Evolutionary conservation across 2,113 vertebrate genomes (phyloP).

Genomic region (Dissostichus mawsoni): DNA sequence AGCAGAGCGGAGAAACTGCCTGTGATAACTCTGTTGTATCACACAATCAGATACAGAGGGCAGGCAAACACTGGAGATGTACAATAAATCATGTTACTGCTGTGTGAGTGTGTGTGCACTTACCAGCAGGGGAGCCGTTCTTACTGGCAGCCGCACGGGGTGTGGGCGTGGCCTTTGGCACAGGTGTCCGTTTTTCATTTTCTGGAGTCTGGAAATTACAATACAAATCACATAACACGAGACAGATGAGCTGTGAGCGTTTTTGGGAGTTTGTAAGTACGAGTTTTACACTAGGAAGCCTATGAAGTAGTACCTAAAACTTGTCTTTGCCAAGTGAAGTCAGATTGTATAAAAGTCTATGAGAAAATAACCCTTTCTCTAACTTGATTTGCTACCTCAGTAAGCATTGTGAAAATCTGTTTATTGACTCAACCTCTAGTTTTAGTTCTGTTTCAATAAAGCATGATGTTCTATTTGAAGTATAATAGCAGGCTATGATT

Average conservation of each 20-base stretch:
- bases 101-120: conserved; percentile 28
- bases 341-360: too few species aligned
- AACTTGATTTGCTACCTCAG: too few species aligned
- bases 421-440: too few species aligned
- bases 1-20: neutral
- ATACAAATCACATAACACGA: neutral
- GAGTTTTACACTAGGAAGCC: too few species aligned
- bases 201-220: conserved; percentile 73
- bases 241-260: neutral
- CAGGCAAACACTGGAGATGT: neutral
- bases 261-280: neutral
- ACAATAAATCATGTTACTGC: neutral
- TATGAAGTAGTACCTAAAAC: too few species aligned
- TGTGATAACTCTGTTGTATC: neutral
- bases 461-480: too few species aligned
- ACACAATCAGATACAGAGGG: conserved; percentile 10
- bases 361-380: too few species aligned
- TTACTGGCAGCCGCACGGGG: conserved; percentile 78
- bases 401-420: too few species aligned
- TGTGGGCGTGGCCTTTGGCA: conserved; percentile 77
- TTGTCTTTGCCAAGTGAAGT: too few species aligned
- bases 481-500: too few species aligned
- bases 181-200: conserved; percentile 85
- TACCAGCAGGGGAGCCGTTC: conserved; percentile 70
- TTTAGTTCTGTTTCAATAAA: too few species aligned